Evolutionary conservation across 2,113 vertebrate species (phyloP).

Genomic region (Gila orcuttii): DNA sequence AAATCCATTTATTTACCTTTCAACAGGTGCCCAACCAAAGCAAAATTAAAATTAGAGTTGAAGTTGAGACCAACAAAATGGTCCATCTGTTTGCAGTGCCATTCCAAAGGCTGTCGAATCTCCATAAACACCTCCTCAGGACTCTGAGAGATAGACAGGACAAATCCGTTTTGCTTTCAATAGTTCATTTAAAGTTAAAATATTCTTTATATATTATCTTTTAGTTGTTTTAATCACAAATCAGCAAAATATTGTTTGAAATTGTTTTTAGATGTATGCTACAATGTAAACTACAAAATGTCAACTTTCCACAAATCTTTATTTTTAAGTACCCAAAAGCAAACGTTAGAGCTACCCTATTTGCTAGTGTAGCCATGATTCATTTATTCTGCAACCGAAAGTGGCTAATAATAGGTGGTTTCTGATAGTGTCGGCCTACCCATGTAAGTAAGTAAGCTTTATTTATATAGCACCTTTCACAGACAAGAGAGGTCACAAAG

Average conservation of each 20-base stretch:
- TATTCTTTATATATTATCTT: no score
- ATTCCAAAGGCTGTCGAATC: conserved; percentile 90
- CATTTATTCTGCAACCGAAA: neutral
- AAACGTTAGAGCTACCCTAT: neutral
- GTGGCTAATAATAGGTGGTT: neutral
- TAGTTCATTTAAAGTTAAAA: neutral
- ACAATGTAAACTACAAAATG: neutral
- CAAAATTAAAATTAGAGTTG: conserved; percentile 97
- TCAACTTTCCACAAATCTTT: neutral
- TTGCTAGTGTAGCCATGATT: neutral
- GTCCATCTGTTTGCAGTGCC: conserved; percentile 99
- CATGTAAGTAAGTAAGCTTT: no score
- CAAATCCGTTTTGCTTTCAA: neutral
- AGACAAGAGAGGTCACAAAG: no score
- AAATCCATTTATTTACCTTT: conserved; percentile 81
- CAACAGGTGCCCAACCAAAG: conserved; percentile 92
- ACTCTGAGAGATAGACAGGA: conserved; percentile 75
- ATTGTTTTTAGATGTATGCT: neutral
- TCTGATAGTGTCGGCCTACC: neutral
- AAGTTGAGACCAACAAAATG: conserved; percentile 98
- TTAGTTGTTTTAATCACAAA: no score
- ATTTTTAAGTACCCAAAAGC: neutral
- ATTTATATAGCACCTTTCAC: no score
- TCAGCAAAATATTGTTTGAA: neutral
- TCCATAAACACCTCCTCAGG: conserved; percentile 98